Percentiles rank a stretch among this genome's conserved stretches.
These are phyloP conservation scores for Pristis pectinata DNA, from an alignment of 2,797 vertebrate species.

Conservation along the genomic window DNA sequence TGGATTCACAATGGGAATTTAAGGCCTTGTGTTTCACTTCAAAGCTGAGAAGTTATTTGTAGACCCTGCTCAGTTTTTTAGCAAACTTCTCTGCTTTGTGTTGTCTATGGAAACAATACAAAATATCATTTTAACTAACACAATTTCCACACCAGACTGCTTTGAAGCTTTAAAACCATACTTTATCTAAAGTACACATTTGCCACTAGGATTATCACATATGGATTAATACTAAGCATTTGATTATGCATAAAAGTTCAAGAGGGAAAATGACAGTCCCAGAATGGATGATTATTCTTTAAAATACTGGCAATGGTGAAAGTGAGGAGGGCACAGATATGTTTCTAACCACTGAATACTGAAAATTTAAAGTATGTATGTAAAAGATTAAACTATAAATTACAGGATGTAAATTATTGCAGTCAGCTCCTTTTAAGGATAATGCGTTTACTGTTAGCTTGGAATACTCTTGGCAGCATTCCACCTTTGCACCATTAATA, in stretches of 20 bases:
- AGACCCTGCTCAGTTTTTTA: not conserved
- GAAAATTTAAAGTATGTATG: conserved; percentile 19
- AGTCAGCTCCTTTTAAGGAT: conserved; percentile 19
- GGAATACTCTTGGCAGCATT: not conserved
- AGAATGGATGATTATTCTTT: conserved; percentile 29
- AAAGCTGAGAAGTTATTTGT: conserved; percentile 19
- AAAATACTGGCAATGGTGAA: conserved; percentile 6
- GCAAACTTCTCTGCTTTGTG: conserved; percentile 31
- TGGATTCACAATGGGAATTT: conserved; percentile 15
- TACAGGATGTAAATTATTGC: conserved; percentile 20
- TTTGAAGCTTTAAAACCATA: conserved; percentile 36
- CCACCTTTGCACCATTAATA: conserved; percentile 22
- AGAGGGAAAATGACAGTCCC: conserved; percentile 23
- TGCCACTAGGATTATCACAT: conserved; percentile 34
- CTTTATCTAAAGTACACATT: conserved; percentile 37
- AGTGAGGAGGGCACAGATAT: conserved; percentile 6
- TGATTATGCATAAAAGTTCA: conserved; percentile 29
- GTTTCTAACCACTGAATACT: not conserved
- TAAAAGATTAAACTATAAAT: not conserved
- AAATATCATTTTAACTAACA: conserved; percentile 34
- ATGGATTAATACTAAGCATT: conserved; percentile 35
- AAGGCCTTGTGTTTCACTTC: conserved; percentile 20
- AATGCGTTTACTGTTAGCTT: not conserved
- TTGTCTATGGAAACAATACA: conserved; percentile 28
- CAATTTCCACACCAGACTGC: conserved; percentile 32